Base-by-base conservation (phyloP, 2,113 vertebrate species). In the Cebus imitator region DNA sequence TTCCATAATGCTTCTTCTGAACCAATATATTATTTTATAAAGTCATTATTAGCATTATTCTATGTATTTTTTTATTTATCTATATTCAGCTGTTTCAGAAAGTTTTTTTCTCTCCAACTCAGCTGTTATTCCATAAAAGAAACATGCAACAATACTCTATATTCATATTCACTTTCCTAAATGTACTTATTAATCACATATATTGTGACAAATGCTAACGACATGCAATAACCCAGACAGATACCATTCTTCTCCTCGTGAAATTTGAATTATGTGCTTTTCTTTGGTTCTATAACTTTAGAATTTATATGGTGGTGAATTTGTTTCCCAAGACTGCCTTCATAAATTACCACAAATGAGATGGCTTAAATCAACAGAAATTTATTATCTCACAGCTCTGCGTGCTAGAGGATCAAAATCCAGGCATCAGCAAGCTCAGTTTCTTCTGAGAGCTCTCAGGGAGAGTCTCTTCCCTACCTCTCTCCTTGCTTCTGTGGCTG, bases 381-480 rank as follows among this genome's bases (percentile, higher is more conserved):
- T 27, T 2, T n/a, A n/a, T 68, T 30, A 0, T 52, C 14, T n/a
- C 45, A n/a, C 21, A 43, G 45, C 8, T 10, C 9, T 5, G 21
- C 21, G 64, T 20, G 5, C 11, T 57, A 32, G 9, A 73, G 6
- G 30, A 83, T 17, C 66, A 58, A 27, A 32, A 43, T 45, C 25
- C 5, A 57, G 79, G 61, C n/a, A 23, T 23, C 5, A 57, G n/a
- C 48, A 25, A 6, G 2, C 11, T 17, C 35, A 0, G 4, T 16
- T 82, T 20, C 35, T 52, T 52, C 25, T 16, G 17, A 32, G 27
- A 80, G 45, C 55, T 68, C 64, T 68, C 6, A 68, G 64, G 6
- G 32, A 68, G 2, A 17, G 32, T 68, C 32, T 64, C 27, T 64
- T 64, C 61, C 61, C 27, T 68, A 13, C 32, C 32, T 35, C 32